Base-by-base conservation (phyloP, 2,888 invertebrate species). In the Nesidiocoris tenuis region DNA sequence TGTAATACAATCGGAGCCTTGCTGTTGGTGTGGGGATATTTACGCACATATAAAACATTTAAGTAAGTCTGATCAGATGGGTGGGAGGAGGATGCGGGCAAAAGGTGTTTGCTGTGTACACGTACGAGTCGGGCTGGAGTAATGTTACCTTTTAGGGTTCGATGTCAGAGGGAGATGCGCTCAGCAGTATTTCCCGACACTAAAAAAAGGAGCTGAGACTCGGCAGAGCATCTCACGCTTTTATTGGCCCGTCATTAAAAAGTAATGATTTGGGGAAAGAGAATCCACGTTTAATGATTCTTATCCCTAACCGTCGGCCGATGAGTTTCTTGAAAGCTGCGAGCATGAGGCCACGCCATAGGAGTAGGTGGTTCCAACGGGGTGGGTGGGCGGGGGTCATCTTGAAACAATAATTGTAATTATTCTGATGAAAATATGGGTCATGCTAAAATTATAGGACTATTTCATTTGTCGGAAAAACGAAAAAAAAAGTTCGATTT, bases 181-280 rank as follows among this genome's bases (percentile, higher is more conserved):
- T 74, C 74, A 74, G 74, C 57, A 65, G 65, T 65, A 65, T 39
- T 39, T 12, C 3, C 39, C 39, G 39, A 12, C 39, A 39, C 39
- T 39, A 39, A 39, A 39, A 39, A 72, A 74, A 74, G 9, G 74
- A 56, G 21, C 72, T 23, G 16, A 22, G 39, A 22, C 63, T 54
- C 54, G 63, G 18, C 39, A 39, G 39, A 39, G 12, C 57, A 74
- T 65, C 65, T 65, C 57, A 24, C 18, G 12, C 39, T 64, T 74
- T 74, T 65, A 65, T 74, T 64, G 64, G 25, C 56, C 18, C 56
- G 65, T 24, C 64, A 74, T 74, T 74, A 74, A 74, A 74, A 74
- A 74, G 74, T 74, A 74, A 74, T 74, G 74, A 64, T 74, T 74
- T 64, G 21, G 56, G 57, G 39, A 39, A n/a, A 39, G 39, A 12